Evolutionary conservation across 2,113 vertebrate species (phyloP).

Genomic region (Eptesicus fuscus): DNA sequence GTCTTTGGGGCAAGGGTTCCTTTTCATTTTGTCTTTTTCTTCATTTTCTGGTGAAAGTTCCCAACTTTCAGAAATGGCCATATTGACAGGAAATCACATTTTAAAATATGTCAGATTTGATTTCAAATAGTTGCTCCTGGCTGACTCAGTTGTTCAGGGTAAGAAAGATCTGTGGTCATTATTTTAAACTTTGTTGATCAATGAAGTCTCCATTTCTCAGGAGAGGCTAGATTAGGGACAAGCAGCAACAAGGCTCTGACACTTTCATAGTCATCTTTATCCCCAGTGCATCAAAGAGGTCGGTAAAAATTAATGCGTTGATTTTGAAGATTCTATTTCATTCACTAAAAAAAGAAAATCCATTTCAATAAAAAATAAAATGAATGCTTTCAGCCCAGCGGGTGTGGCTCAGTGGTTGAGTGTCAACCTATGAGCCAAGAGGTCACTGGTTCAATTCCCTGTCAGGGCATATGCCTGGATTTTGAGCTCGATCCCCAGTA

Average conservation of each 20-base stretch:
- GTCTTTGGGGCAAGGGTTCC: background rate
- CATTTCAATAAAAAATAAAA: too few species aligned
- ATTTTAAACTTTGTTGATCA: background rate
- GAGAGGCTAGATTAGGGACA: background rate
- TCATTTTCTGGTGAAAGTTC: slow-evolving; percentile 2
- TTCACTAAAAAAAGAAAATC: background rate
- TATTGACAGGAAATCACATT: background rate
- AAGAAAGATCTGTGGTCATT: background rate
- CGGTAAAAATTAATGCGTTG: background rate
- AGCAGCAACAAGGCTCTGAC: background rate
- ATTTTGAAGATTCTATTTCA: background rate
- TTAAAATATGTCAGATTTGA: background rate
- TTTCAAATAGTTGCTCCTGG: background rate
- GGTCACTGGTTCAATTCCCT: too few species aligned
- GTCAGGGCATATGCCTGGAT: too few species aligned
- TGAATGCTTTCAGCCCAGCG: too few species aligned
- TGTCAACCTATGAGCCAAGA: too few species aligned
- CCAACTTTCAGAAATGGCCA: background rate
- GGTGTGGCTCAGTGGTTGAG: too few species aligned
- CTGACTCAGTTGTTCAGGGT: background rate
- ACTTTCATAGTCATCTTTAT: background rate
- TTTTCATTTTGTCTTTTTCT: background rate
- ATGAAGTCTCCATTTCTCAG: background rate
- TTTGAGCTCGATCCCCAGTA: too few species aligned
- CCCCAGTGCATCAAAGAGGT: background rate